These are phyloP conservation scores for Urocyon cinereoargenteus DNA, from an alignment of 2,797 vertebrate genomes.

Conservation along the genomic window DNA sequence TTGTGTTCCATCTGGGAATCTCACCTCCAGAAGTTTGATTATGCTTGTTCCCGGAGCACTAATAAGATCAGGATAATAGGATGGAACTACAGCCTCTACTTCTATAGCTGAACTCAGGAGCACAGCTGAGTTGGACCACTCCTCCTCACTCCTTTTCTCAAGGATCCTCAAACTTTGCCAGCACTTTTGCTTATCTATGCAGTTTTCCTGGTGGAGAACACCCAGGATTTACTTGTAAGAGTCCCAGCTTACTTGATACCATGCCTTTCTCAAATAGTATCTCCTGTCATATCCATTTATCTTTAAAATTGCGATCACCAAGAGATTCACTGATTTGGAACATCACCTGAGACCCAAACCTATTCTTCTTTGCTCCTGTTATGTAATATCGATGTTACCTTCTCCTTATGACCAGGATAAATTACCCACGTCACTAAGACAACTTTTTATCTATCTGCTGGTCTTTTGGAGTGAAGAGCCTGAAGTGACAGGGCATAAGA, in stretches of 20 bases:
- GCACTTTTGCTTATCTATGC: neutral
- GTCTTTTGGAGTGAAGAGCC: neutral
- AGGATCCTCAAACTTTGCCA: neutral
- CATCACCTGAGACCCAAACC: neutral
- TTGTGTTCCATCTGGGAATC: neutral
- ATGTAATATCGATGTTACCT: neutral
- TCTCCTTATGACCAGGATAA: neutral
- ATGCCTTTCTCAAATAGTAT: neutral
- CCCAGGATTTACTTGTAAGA: neutral
- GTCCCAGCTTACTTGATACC: neutral
- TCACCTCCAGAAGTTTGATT: neutral
- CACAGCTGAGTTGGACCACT: neutral
- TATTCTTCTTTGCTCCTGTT: neutral
- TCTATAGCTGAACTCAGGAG: neutral
- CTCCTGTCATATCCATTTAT: neutral
- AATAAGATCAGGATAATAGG: neutral
- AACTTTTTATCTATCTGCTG: neutral
- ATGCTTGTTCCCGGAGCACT: neutral
- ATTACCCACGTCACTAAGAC: neutral
- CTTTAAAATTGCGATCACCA: neutral
- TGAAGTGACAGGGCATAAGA: neutral
- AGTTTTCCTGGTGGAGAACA: neutral
- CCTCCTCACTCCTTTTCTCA: neutral
- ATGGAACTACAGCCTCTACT: accelerated
- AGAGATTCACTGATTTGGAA: neutral